Percentiles rank a stretch among this genome's conserved stretches.
phyloP scores from a whole-genome alignment of 2,888 invertebrate species.

The Syrphus vitripennis region DNA sequence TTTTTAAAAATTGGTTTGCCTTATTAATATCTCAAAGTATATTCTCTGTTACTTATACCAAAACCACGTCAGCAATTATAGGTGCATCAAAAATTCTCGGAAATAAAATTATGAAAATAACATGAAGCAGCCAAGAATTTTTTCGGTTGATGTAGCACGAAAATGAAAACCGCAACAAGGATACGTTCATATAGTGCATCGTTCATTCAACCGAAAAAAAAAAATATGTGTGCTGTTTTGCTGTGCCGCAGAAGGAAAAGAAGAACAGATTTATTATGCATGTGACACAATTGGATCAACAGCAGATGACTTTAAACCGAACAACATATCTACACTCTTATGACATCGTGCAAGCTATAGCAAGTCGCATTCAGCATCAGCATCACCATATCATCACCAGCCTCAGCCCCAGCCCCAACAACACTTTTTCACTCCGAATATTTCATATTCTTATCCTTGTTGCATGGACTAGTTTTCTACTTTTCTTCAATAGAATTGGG shows the following conservation, averaged over 20 bases:
- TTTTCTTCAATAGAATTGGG: constrained; percentile 45
- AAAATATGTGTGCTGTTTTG: neutral
- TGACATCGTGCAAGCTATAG: neutral
- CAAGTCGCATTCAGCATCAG: neutral
- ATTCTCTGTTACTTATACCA: too few relatives aligned
- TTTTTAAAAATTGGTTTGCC: too few relatives aligned
- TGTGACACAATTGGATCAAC: constrained; percentile 68
- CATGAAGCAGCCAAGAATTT: neutral
- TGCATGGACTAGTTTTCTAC: constrained; percentile 30
- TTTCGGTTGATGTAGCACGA: constrained; percentile 21
- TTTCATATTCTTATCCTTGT: constrained; percentile 26
- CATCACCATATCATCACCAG: too few relatives aligned
- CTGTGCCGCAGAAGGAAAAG: neutral
- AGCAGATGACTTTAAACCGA: constrained; percentile 52
- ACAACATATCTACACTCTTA: neutral
- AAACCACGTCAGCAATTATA: constrained; percentile 54
- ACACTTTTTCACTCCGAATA: neutral
- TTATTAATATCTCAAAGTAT: too few relatives aligned
- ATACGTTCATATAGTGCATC: constrained; percentile 2
- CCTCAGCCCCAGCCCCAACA: too few relatives aligned
- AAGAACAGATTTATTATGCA: constrained; percentile 52
- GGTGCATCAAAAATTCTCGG: neutral
- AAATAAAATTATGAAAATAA: neutral
- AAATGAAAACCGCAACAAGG: constrained; percentile 9
- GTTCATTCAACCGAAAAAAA: constrained; percentile 31